phyloP scores from a whole-genome alignment of 1,140 invertebrate species.

The Triops longicaudatus region DNA sequence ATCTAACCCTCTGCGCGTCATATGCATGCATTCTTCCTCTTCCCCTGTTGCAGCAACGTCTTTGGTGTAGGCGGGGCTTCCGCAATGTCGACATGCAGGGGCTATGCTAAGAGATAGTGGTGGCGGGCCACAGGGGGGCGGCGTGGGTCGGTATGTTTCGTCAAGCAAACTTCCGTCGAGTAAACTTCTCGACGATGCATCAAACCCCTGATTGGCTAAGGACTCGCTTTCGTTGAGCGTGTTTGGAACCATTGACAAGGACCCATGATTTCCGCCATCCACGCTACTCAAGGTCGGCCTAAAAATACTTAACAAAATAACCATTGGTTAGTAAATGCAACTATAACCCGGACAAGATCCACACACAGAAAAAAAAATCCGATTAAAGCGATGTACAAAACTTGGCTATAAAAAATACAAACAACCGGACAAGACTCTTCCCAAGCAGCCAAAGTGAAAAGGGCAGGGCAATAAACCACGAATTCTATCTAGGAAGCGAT shows the following conservation, averaged over 20 bases:
- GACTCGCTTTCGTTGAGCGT: not conserved
- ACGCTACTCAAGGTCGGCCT: not conserved
- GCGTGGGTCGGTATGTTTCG: not conserved
- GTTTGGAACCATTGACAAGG: not conserved
- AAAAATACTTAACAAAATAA: not conserved
- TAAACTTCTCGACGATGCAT: not conserved
- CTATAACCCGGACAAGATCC: not conserved
- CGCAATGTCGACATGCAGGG: not conserved
- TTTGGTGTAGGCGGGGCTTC: not conserved
- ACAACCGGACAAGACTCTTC: not conserved
- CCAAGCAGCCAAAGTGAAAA: slow-evolving; percentile 11
- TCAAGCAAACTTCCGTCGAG: not conserved
- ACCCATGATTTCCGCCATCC: not conserved
- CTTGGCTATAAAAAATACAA: not conserved
- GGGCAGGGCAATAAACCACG: slow-evolving; percentile 13
- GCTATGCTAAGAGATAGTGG: not conserved
- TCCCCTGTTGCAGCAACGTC: not conserved
- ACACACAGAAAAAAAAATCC: not conserved
- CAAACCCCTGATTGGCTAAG: not conserved
- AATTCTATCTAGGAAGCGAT: not conserved
- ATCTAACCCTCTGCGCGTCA: not conserved
- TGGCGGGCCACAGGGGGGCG: not conserved
- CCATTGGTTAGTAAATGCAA: not conserved
- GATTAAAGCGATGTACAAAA: not conserved
- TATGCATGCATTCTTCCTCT: not conserved